Conservation (phyloP, 2,888 invertebrate species). For the Panzeria rudis region DNA sequence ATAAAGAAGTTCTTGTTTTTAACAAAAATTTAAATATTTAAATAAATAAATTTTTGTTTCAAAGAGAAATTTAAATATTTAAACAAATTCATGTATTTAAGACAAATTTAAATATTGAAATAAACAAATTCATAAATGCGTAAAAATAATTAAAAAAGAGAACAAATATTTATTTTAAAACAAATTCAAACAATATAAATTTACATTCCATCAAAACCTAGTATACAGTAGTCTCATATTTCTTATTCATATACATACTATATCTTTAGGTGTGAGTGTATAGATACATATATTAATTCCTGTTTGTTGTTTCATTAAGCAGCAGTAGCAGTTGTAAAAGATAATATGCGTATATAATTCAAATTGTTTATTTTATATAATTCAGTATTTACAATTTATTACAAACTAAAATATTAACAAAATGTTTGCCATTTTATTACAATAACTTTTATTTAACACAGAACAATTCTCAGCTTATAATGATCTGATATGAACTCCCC, state of each 20-base stretch:
- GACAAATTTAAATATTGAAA: slow-evolving; percentile 21
- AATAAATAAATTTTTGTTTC: too few relatives aligned
- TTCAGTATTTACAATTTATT: slow-evolving; percentile 1
- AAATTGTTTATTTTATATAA: background rate
- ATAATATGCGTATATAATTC: slow-evolving; percentile 17
- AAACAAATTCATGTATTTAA: too few relatives aligned
- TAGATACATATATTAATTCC: background rate
- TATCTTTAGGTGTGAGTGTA: background rate
- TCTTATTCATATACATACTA: background rate
- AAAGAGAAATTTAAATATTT: too few relatives aligned
- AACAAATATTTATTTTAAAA: slow-evolving; percentile 26
- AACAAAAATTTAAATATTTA: too few relatives aligned
- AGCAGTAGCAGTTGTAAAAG: slow-evolving; percentile 36
- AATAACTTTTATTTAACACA: background rate
- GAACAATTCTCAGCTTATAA: too few relatives aligned
- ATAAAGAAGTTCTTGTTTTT: slow-evolving; percentile 25
- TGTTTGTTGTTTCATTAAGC: slow-evolving; percentile 1
- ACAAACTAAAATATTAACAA: background rate
- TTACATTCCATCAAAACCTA: slow-evolving; percentile 28
- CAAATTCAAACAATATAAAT: slow-evolving; percentile 9
- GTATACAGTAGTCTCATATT: slow-evolving; percentile 30
- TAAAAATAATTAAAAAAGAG: background rate
- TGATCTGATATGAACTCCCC: too few relatives aligned
- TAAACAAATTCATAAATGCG: slow-evolving; percentile 12
- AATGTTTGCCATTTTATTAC: background rate